phyloP scores from a whole-genome alignment of 2,797 vertebrate species.

The Distichodus sexfasciatus region DNA sequence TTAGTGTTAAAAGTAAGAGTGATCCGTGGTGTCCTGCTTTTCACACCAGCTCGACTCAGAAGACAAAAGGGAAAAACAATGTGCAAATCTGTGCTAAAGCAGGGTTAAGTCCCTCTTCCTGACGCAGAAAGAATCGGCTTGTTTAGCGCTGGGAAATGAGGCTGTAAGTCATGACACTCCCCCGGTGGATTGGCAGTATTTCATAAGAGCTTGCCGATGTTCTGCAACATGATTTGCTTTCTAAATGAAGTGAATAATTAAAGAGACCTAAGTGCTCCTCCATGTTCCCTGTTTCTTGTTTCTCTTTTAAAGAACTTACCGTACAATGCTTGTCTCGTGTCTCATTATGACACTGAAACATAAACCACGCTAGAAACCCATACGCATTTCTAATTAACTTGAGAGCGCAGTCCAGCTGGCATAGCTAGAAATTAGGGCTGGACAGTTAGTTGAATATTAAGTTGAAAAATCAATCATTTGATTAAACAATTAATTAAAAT shows the following conservation, averaged over 20 bases:
- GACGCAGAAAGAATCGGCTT: neutral
- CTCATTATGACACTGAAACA: too few species aligned
- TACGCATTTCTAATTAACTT: too few species aligned
- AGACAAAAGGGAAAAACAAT: neutral
- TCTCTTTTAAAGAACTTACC: slow-evolving; percentile 25
- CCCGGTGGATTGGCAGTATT: slow-evolving; percentile 15
- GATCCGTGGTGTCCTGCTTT: neutral
- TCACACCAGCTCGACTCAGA: neutral
- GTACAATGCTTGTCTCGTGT: too few species aligned
- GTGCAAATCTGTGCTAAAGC: neutral
- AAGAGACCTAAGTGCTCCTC: slow-evolving; percentile 21
- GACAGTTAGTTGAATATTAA: too few species aligned
- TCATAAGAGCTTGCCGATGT: slow-evolving; percentile 31
- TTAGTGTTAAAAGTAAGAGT: slow-evolving; percentile 20
- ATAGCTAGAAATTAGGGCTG: too few species aligned
- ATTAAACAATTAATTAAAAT: too few species aligned
- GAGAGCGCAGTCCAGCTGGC: too few species aligned
- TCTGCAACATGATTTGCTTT: slow-evolving; percentile 33
- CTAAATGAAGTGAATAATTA: slow-evolving; percentile 34
- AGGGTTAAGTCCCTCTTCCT: neutral
- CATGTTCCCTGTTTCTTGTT: too few species aligned
- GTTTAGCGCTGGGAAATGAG: neutral
- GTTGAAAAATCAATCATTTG: too few species aligned
- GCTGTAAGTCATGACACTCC: slow-evolving; percentile 17
- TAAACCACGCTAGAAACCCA: too few species aligned